phyloP scores from a whole-genome alignment of 1,140 invertebrate species.

The Armadillidium nasatum region DNA sequence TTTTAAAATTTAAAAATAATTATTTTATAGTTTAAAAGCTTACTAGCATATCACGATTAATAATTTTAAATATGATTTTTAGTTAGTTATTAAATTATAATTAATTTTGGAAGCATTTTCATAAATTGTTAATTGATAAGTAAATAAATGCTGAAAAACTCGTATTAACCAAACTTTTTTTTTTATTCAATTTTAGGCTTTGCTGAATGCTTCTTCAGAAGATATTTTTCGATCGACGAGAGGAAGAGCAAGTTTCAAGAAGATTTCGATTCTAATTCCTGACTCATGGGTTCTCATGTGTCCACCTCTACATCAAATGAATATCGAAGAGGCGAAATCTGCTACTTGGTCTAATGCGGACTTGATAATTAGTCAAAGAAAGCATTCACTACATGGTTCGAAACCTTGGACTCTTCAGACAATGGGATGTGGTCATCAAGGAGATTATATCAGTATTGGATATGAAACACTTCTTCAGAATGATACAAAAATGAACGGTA shows the following conservation, averaged over 20 bases:
- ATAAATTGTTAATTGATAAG: too few relatives aligned
- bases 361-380: constrained; percentile 47
- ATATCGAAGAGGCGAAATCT: constrained; percentile 26
- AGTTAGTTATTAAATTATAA: too few relatives aligned
- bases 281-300: constrained; percentile 35
- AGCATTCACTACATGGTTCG: constrained; percentile 44
- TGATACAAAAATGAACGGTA: constrained; percentile 29
- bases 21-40: too few relatives aligned
- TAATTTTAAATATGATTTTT: too few relatives aligned
- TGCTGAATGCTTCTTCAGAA: constrained; percentile 35
- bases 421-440: constrained; percentile 47
- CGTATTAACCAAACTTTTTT: too few relatives aligned
- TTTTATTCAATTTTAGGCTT: constrained; percentile 23
- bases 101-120: too few relatives aligned
- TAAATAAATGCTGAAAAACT: too few relatives aligned
- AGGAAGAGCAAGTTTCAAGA: constrained; percentile 39
- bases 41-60: too few relatives aligned
- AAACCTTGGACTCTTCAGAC: constrained; percentile 49
- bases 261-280: constrained; percentile 41
- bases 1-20: too few relatives aligned
- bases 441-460: constrained; percentile 47
- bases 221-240: constrained; percentile 39
- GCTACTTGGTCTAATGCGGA: constrained; percentile 47
- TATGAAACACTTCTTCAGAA: constrained; percentile 45
- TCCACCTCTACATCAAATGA: constrained; percentile 16